Percentiles rank a stretch among this genome's conserved stretches.
Conservation (phyloP, 2,888 invertebrate species). For the Ochropleura leucogaster region DNA sequence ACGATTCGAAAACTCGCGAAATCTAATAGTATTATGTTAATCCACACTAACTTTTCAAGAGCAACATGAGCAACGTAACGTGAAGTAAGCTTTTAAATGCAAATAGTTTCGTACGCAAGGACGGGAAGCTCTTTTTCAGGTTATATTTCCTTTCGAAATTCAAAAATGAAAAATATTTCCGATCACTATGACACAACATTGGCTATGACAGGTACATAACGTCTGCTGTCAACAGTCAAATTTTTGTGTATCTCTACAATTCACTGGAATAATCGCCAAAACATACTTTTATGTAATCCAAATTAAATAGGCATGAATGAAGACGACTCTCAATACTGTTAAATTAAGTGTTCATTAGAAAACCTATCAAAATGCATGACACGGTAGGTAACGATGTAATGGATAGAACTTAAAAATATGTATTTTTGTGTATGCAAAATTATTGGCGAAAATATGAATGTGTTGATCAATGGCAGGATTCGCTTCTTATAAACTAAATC, state of each 20-base stretch:
- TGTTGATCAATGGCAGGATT: not conserved
- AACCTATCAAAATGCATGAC: conserved; percentile 79
- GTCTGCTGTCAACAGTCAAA: conserved; percentile 28
- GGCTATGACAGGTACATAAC: not conserved
- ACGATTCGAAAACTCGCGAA: not conserved
- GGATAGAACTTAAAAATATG: no score
- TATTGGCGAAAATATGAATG: not conserved
- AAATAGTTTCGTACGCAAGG: not conserved
- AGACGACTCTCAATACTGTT: not conserved
- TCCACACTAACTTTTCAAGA: not conserved
- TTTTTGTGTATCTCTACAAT: conserved; percentile 41
- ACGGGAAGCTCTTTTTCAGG: conserved; percentile 11
- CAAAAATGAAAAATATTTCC: conserved; percentile 12
- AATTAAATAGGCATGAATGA: conserved; percentile 36
- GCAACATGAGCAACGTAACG: no score
- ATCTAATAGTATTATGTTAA: not conserved
- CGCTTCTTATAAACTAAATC: not conserved
- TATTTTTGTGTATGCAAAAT: not conserved
- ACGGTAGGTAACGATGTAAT: conserved; percentile 72
- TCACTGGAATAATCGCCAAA: conserved; percentile 17
- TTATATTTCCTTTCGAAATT: conserved; percentile 17
- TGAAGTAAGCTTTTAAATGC: not conserved
- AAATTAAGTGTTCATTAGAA: conserved; percentile 21
- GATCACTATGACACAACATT: not conserved
- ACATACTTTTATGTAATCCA: conserved; percentile 28